These are phyloP conservation scores for Brachionus asplanchnoidis DNA, from an alignment of 1,140 invertebrate genomes.

Conservation along the genomic window DNA sequence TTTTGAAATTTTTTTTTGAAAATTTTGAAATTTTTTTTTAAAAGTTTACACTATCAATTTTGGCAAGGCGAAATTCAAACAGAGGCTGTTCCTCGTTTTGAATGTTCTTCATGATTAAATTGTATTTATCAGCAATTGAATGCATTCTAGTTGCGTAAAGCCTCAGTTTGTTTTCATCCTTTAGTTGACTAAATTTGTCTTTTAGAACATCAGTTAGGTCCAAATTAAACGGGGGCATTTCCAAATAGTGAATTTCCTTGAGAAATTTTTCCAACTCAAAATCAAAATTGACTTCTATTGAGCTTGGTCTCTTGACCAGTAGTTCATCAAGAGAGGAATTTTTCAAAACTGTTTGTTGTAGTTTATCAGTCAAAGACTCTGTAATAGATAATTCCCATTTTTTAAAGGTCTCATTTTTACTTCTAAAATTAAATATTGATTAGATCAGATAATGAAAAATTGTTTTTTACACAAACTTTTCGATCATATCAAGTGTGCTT, in stretches of 20 bases:
- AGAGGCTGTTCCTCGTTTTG: slow-evolving; percentile 53
- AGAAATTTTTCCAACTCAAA: slow-evolving; percentile 51
- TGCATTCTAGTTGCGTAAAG: slow-evolving; percentile 49
- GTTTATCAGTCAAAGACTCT: slow-evolving; percentile 49
- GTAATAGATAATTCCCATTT: slow-evolving; percentile 52
- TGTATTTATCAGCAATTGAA: slow-evolving; percentile 56
- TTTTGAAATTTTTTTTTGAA: neutral
- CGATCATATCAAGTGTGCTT: slow-evolving; percentile 47
- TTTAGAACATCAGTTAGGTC: slow-evolving; percentile 26
- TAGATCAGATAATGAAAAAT: no score
- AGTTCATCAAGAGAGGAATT: slow-evolving; percentile 45
- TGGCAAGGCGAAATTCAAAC: slow-evolving; percentile 53
- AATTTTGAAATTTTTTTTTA: neutral
- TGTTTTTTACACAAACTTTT: slow-evolving; percentile 45
- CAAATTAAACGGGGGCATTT: slow-evolving; percentile 51
- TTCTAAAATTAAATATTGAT: slow-evolving; percentile 44
- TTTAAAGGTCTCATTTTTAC: slow-evolving; percentile 46
- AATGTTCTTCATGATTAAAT: slow-evolving; percentile 55
- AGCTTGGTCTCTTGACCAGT: slow-evolving; percentile 52
- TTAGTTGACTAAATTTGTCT: slow-evolving; percentile 33
- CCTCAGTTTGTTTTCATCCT: slow-evolving; percentile 14
- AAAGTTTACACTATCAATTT: slow-evolving; percentile 51
- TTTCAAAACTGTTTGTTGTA: slow-evolving; percentile 55
- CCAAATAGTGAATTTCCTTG: slow-evolving; percentile 53
- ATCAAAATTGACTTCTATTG: slow-evolving; percentile 53